Evolutionary conservation across 1,140 invertebrate species (phyloP).

Genomic region (Capitella teleta): DNA sequence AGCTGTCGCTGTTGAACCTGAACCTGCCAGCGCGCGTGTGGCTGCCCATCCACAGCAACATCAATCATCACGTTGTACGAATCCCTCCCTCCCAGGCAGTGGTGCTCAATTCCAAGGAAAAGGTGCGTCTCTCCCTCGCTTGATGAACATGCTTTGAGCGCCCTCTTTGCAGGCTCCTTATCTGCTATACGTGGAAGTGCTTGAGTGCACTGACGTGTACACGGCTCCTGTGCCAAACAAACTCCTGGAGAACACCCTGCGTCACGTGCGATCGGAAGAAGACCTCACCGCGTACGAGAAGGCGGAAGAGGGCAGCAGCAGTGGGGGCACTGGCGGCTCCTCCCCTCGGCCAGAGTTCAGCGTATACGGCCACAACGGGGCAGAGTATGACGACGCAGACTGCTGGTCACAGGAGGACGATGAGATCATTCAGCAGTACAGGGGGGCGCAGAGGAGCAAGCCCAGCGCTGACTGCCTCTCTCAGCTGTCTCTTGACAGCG

Average conservation of each 20-base stretch:
- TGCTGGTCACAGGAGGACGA: conserved; percentile 93
- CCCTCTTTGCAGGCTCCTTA: conserved; percentile 69
- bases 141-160: background rate
- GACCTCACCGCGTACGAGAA: conserved; percentile 52
- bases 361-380: conserved; percentile 16
- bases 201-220: conserved; percentile 78
- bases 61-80: conserved; percentile 64
- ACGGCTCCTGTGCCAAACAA: conserved; percentile 66
- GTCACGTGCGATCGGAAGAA: conserved; percentile 89
- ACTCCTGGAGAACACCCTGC: conserved; percentile 52
- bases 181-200: conserved; percentile 91
- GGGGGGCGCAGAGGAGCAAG: background rate
- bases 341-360: conserved; percentile 25
- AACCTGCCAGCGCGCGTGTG: conserved; percentile 95
- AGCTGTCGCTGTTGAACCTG: conserved; percentile 82
- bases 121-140: conserved; percentile 41
- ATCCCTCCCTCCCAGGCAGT: conserved; percentile 89
- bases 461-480: conserved; percentile 66
- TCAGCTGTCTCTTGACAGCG: conserved; percentile 79
- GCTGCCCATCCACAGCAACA: conserved; percentile 67
- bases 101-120: conserved; percentile 97
- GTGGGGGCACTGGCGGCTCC: conserved; percentile 4
- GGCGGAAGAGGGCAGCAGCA: background rate
- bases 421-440: conserved; percentile 61
- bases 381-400: conserved; percentile 52